Conservation (phyloP, 2,888 invertebrate genomes). For the Drosophila monieri region DNA sequence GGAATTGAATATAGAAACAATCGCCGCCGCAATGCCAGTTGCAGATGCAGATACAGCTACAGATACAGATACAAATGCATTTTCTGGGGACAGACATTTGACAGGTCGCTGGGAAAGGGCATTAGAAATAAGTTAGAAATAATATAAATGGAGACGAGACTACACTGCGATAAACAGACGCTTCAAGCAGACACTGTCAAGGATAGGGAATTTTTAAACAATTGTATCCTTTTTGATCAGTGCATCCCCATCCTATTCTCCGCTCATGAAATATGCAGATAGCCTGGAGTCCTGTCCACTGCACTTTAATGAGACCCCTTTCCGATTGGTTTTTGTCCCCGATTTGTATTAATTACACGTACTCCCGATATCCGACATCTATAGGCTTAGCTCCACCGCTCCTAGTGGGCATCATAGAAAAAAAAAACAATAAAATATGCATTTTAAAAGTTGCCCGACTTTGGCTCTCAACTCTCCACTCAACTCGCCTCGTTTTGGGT, state of each 20-base stretch:
- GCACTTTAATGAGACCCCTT: constrained; percentile 59
- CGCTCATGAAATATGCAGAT: constrained; percentile 17
- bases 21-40: constrained; percentile 17
- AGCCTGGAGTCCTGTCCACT: constrained; percentile 17
- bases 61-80: constrained; percentile 29
- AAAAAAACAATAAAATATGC: constrained; percentile 74
- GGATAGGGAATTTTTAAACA: not conserved
- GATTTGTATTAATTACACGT: constrained; percentile 52
- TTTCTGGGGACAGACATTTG: constrained; percentile 31
- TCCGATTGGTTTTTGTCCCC: constrained; percentile 33
- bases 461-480: constrained; percentile 36
- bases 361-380: constrained; percentile 2
- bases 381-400: constrained; percentile 33
- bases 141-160: constrained; percentile 29
- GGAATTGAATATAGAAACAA: constrained; percentile 40
- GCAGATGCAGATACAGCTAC: constrained; percentile 14
- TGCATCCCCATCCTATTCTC: constrained; percentile 2
- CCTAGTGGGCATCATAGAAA: not conserved
- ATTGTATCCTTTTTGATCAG: constrained; percentile 1
- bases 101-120: constrained; percentile 38
- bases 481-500: constrained; percentile 9
- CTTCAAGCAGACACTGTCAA: too few relatives aligned
- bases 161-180: constrained; percentile 1
- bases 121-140: constrained; percentile 42
- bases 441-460: constrained; percentile 72